Evolutionary conservation across 1,140 invertebrate species (phyloP).

Genomic region (Pectinophora gossypiella): DNA sequence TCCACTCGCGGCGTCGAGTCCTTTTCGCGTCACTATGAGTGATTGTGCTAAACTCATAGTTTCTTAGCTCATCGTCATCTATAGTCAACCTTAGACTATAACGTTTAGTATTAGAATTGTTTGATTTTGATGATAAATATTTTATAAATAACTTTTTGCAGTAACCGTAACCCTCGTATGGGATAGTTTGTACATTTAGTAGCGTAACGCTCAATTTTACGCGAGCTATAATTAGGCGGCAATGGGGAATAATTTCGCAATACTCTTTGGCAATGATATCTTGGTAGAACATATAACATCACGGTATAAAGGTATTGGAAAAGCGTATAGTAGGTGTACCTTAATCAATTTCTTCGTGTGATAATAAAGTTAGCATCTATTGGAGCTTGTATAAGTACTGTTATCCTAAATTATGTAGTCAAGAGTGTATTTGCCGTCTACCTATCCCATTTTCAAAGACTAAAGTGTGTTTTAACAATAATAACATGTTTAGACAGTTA

Average conservation of each 20-base stretch:
- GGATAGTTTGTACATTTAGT: slow-evolving; percentile 1
- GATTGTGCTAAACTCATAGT: slow-evolving; percentile 74
- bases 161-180: slow-evolving; percentile 4
- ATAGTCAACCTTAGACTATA: slow-evolving; percentile 43
- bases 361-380: too few relatives aligned
- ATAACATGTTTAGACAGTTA: slow-evolving; percentile 15
- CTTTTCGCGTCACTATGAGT: slow-evolving; percentile 65
- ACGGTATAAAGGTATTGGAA: too few relatives aligned
- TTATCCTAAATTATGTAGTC: too few relatives aligned
- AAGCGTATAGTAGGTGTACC: too few relatives aligned
- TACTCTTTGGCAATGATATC: too few relatives aligned
- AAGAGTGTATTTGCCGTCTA: too few relatives aligned
- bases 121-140: slow-evolving; percentile 5
- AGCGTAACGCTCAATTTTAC: neutral
- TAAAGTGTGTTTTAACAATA: slow-evolving; percentile 50
- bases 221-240: too few relatives aligned
- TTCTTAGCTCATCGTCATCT: slow-evolving; percentile 54
- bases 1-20: slow-evolving; percentile 13
- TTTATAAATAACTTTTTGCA: slow-evolving; percentile 4
- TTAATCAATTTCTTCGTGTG: too few relatives aligned
- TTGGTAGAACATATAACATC: too few relatives aligned
- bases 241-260: too few relatives aligned
- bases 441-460: slow-evolving; percentile 56
- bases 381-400: too few relatives aligned
- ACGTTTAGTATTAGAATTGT: neutral